Conservation (phyloP, 2,888 invertebrate genomes). For the Andrena flavipes region DNA sequence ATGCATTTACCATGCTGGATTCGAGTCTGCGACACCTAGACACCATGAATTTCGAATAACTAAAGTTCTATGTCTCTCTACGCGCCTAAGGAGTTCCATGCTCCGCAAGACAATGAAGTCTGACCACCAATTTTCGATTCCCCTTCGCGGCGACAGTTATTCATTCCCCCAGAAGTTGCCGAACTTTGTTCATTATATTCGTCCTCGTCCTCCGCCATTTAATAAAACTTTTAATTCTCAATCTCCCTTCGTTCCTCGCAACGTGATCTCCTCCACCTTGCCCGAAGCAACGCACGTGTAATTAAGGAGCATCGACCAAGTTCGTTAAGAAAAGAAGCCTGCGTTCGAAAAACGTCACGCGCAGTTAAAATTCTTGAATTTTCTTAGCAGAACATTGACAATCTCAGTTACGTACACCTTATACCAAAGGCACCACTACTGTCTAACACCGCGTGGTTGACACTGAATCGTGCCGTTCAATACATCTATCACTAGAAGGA, state of each 20-base stretch:
- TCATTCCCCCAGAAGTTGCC: slow-evolving; percentile 37
- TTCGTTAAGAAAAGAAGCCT: background rate
- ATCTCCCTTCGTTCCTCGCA: slow-evolving; percentile 12
- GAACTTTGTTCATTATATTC: slow-evolving; percentile 53
- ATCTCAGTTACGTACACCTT: background rate
- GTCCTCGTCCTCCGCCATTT: slow-evolving; percentile 35
- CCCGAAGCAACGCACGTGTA: slow-evolving; percentile 37
- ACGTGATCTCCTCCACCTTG: background rate
- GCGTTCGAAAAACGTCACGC: background rate
- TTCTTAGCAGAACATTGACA: background rate
- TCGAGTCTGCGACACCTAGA: background rate
- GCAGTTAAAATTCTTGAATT: background rate
- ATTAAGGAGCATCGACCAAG: slow-evolving; percentile 31
- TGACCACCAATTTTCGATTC: slow-evolving; percentile 36
- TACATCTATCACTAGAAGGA: background rate
- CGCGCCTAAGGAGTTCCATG: background rate
- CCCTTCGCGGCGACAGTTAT: slow-evolving; percentile 23
- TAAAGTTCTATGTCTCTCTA: background rate
- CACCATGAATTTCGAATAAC: too few species aligned
- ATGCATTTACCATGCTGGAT: background rate
- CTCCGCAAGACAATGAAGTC: slow-evolving; percentile 24
- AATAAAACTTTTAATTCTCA: slow-evolving; percentile 56
- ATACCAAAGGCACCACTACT: too few species aligned
- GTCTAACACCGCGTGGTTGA: too few species aligned
- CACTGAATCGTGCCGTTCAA: too few species aligned